Base-by-base conservation (phyloP, 2,888 invertebrate species). In the Notocelia uddmanniana region DNA sequence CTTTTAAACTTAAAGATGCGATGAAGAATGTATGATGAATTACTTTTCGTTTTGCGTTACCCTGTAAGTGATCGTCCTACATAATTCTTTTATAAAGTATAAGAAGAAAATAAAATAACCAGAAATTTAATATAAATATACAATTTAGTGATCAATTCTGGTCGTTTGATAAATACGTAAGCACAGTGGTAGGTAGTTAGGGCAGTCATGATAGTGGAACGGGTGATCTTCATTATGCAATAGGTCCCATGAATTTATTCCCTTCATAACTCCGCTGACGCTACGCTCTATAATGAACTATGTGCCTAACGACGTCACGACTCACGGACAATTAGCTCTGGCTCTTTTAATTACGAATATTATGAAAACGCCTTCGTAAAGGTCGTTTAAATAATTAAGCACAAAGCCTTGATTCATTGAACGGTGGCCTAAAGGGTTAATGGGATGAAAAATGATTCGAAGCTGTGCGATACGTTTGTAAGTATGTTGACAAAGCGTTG, bases 261-360 rank as follows among this genome's bases (percentile, higher is more conserved):
- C 54, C 54, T 26, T 45, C 66, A 71, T 60, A 67, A 54, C 59
- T 37, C 48, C 34, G 52, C 73, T 60, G 41, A 66, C 71, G 71
- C 45, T 74, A 58, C 69, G 60, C 52, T 74, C 77, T 74, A 80
- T 85, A 85, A 86, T 86, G 85, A 89, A 88, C 87, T 88, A 87
- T 84, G 77, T 76, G 79, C 76, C 75, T 77, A 87, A 86, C 80
- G 82, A 80, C 83, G 81, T 81, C 83, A 83, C 80, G 84, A 77
- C 80, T 87, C 81, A 89, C 87, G 87, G 87, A 85, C 88, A 90
- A 92, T 92, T 92, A 91, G 84, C 85, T 85, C 77, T 76, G 83
- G 83, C 80, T 85, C 87, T 86, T 89, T 87, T 91, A 90, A 91
- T 92, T 90, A 88, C 85, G 84, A 84, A 86, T 88, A 89, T 90